phyloP scores from a whole-genome alignment of 2,797 vertebrate species.

The Spinus olivaceus region DNA sequence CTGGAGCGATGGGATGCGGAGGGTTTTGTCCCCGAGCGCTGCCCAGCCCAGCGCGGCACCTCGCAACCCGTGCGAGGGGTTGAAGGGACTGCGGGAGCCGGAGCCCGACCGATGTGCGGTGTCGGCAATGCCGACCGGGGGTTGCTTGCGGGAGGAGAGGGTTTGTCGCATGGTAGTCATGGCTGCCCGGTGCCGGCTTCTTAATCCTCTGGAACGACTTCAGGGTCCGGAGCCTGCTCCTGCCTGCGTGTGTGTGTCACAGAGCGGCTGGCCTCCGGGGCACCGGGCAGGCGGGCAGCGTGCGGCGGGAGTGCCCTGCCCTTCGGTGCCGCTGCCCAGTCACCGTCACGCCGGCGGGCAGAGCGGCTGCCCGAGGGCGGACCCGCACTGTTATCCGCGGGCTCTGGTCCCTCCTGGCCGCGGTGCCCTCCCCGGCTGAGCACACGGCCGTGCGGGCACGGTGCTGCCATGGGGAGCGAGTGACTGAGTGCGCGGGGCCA shows the following conservation, averaged over 20 bases:
- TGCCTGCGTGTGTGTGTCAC: neutral
- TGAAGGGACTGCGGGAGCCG: neutral
- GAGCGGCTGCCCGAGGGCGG: neutral
- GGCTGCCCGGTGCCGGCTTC: slow-evolving; percentile 40
- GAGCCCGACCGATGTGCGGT: neutral
- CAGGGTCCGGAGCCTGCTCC: neutral
- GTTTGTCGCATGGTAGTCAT: slow-evolving; percentile 32
- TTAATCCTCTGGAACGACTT: neutral
- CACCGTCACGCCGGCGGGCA: neutral
- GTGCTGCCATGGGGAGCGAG: rapidly evolving
- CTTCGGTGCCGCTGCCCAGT: neutral
- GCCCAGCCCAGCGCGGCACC: neutral
- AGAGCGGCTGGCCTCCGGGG: neutral
- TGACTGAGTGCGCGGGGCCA: rapidly evolving
- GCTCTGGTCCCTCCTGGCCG: neutral
- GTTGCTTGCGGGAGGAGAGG: neutral
- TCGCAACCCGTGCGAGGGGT: neutral
- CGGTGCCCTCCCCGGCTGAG: neutral
- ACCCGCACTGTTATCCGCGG: neutral
- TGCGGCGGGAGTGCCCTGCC: neutral
- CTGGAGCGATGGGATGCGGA: neutral
- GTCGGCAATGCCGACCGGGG: neutral
- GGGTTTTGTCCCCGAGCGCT: neutral
- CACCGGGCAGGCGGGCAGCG: neutral
- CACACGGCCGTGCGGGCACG: neutral